A percentile compares a stretch with the other conserved stretches of the same genome.
phyloP scores from a whole-genome alignment of 2,888 invertebrate species.

The Pammene aurita region DNA sequence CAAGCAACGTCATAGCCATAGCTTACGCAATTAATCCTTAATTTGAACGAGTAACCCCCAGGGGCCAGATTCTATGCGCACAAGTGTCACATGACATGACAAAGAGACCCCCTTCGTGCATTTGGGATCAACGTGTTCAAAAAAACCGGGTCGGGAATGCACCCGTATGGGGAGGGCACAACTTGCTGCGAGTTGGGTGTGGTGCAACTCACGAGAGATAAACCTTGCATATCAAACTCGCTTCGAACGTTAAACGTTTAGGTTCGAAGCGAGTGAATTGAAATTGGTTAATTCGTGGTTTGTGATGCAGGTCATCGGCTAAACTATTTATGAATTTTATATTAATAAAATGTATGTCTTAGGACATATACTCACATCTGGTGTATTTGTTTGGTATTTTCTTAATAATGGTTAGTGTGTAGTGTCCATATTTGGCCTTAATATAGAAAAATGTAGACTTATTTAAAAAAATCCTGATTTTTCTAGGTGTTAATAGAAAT shows the following conservation, averaged over 20 bases:
- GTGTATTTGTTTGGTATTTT: too few species aligned
- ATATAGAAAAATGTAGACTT: too few species aligned
- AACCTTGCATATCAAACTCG: neutral
- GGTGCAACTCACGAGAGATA: constrained; percentile 26
- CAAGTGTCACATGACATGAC: constrained; percentile 81
- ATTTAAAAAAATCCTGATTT: too few species aligned
- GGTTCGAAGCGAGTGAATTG: too few species aligned
- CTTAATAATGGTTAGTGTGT: too few species aligned
- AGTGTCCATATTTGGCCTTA: too few species aligned
- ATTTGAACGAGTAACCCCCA: constrained; percentile 74
- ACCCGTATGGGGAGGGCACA: constrained; percentile 66
- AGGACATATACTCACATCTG: too few species aligned
- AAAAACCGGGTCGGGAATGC: constrained; percentile 75
- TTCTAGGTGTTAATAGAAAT: neutral
- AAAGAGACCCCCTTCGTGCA: constrained; percentile 66
- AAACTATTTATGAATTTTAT: neutral
- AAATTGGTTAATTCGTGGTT: too few species aligned
- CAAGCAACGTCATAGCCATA: constrained; percentile 4
- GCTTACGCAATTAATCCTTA: constrained; percentile 66
- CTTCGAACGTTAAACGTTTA: neutral
- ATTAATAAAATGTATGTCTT: neutral
- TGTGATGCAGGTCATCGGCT: too few species aligned
- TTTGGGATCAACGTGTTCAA: constrained; percentile 73
- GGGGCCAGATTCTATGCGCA: constrained; percentile 69
- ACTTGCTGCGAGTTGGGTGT: constrained; percentile 46